A percentile compares a stretch with the other conserved stretches of the same genome.
phyloP scores from a whole-genome alignment of 2,113 vertebrate species.

The Chloebia gouldiae region DNA sequence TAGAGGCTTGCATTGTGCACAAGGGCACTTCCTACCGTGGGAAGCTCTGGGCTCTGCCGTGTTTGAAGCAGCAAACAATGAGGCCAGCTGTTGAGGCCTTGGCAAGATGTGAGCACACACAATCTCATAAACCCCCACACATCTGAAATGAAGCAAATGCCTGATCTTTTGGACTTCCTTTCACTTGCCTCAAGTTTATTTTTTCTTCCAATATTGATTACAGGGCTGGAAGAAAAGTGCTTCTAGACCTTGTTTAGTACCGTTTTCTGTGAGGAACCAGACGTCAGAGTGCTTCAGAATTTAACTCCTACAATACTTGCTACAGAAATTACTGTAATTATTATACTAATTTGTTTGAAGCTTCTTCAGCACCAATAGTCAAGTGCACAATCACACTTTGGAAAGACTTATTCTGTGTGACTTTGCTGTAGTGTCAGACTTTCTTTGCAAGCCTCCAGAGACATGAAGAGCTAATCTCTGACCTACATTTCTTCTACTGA shows the following conservation, averaged over 20 bases:
- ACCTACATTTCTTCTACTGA: slow-evolving; percentile 1
- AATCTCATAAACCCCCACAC: not conserved
- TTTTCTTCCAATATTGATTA: not conserved
- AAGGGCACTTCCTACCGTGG: not conserved
- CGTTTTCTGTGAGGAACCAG: not conserved
- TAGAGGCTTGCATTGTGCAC: not conserved
- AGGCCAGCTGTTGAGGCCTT: not conserved
- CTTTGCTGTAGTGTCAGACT: slow-evolving; percentile 4
- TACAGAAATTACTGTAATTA: not conserved
- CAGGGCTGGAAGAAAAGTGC: not conserved
- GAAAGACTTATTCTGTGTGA: not conserved
- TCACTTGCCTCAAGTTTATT: not conserved
- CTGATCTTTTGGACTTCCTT: not conserved
- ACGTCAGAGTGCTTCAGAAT: not conserved
- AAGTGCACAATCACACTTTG: not conserved
- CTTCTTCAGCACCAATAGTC: not conserved
- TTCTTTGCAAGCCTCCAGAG: not conserved
- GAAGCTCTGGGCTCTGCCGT: not conserved
- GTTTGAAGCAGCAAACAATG: not conserved
- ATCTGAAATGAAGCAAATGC: not conserved
- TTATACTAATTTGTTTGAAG: not conserved
- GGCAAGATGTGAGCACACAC: not conserved
- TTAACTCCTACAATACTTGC: not conserved
- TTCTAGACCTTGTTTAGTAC: not conserved
- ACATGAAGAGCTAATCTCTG: not conserved